phyloP scores from a whole-genome alignment of 1,140 invertebrate genomes.

The Amphibalanus amphitrite region DNA sequence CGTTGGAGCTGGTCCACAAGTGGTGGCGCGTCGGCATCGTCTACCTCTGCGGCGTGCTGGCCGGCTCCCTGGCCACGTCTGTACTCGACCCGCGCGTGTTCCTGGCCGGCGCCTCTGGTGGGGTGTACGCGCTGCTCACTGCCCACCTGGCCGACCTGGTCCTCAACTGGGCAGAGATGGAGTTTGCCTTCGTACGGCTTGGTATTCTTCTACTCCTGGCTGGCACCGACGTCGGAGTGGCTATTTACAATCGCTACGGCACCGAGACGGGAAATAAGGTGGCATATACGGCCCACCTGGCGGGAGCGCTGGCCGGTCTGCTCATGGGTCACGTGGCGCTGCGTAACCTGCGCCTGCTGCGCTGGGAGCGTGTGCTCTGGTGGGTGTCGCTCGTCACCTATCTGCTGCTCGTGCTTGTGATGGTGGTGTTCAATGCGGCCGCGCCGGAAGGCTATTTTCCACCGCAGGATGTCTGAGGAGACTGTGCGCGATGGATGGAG shows the following conservation, averaged over 20 bases:
- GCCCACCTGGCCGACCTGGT: conserved; percentile 39
- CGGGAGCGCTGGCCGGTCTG: conserved; percentile 70
- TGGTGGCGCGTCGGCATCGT: conserved; percentile 48
- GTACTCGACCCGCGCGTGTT: conserved; percentile 30
- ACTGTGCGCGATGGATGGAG: no score
- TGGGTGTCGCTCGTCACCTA: conserved; percentile 61
- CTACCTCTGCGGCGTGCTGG: conserved; percentile 42
- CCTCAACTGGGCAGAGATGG: conserved; percentile 77
- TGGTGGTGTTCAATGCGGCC: conserved; percentile 12
- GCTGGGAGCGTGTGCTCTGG: conserved; percentile 65
- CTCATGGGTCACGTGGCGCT: conserved; percentile 81
- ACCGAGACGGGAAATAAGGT: conserved; percentile 28
- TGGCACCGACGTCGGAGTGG: conserved; percentile 55
- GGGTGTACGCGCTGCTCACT: conserved; percentile 26
- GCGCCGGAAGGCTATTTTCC: conserved; percentile 14
- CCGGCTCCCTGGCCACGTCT: conserved; percentile 34
- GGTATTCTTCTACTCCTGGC: conserved; percentile 55
- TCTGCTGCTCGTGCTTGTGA: conserved; percentile 41
- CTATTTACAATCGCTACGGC: conserved; percentile 53
- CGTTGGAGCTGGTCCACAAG: conserved; percentile 66
- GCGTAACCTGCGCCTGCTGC: conserved; percentile 64
- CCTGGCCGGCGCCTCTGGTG: conserved; percentile 32
- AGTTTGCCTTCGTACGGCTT: conserved; percentile 58
- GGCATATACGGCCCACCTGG: conserved; percentile 39
- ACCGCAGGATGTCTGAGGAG: neutral